Percentiles rank a stretch among this genome's conserved stretches.
These are phyloP conservation scores for Percopsis omiscomaycus DNA, from an alignment of 2,797 vertebrate species.

Conservation along the genomic window DNA sequence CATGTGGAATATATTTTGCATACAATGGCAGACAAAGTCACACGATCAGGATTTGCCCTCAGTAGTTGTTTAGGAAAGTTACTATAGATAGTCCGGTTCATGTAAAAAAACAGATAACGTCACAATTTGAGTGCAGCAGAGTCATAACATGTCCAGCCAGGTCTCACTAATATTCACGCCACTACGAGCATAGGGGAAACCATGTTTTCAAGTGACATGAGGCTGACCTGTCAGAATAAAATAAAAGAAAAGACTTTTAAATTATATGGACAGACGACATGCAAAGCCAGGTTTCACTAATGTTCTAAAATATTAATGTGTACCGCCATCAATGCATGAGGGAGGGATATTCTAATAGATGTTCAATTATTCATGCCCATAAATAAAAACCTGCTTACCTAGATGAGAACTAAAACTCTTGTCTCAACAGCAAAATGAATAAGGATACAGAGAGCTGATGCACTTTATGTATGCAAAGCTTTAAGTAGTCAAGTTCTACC, in stretches of 20 bases:
- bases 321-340: constrained; percentile 75
- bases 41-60: no score
- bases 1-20: no score
- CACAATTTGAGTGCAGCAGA: not conserved
- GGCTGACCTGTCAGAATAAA: constrained; percentile 60
- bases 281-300: constrained; percentile 78
- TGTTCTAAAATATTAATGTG: constrained; percentile 81
- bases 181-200: constrained; percentile 64
- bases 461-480: constrained; percentile 65
- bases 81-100: no score
- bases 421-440: constrained; percentile 29
- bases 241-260: constrained; percentile 77
- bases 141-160: constrained; percentile 52
- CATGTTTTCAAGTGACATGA: constrained; percentile 67
- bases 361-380: constrained; percentile 81
- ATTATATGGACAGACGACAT: constrained; percentile 72
- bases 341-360: constrained; percentile 77
- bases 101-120: no score
- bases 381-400: constrained; percentile 80
- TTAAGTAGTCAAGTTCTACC: constrained; percentile 44
- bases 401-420: constrained; percentile 66
- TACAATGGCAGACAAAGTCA: no score
- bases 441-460: constrained; percentile 45
- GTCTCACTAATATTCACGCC: constrained; percentile 59
- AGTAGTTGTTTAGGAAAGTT: no score